Percentiles rank a stretch among this genome's conserved stretches.
Evolutionary conservation across 2,113 vertebrate species (phyloP).

Genomic region (Crotalus tigris): DNA sequence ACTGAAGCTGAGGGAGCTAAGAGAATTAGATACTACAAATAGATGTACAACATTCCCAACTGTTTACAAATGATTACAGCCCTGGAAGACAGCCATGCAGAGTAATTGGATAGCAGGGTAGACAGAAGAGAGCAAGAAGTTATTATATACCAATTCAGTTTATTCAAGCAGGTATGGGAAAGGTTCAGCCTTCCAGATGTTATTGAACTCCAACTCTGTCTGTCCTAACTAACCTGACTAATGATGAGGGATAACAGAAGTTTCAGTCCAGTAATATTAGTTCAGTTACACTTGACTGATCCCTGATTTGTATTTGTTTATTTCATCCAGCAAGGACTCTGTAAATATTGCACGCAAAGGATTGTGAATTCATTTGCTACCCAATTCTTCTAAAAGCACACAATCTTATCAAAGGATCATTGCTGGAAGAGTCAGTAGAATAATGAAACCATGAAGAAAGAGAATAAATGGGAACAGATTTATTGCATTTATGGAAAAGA

Average conservation of each 20-base stretch:
- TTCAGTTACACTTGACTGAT: neutral
- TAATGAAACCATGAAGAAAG: neutral
- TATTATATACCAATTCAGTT: neutral
- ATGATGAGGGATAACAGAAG: neutral
- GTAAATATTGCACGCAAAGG: neutral
- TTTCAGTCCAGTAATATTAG: neutral
- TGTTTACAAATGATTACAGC: neutral
- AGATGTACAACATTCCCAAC: neutral
- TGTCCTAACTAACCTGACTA: neutral
- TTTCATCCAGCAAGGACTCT: neutral
- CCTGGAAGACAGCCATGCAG: neutral
- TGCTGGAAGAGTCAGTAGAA: neutral
- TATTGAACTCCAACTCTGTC: neutral
- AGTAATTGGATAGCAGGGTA: neutral
- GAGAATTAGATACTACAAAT: neutral
- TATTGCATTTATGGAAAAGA: neutral
- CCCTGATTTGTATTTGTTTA: neutral
- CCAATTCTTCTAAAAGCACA: neutral
- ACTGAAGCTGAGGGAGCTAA: neutral
- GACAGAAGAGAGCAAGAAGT: neutral
- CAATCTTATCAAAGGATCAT: neutral
- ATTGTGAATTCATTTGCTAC: neutral
- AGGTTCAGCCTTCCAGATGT: neutral
- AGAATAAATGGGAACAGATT: neutral
- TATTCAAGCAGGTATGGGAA: neutral